phyloP scores from a whole-genome alignment of 2,797 vertebrate species.

The Erethizon dorsatum region DNA sequence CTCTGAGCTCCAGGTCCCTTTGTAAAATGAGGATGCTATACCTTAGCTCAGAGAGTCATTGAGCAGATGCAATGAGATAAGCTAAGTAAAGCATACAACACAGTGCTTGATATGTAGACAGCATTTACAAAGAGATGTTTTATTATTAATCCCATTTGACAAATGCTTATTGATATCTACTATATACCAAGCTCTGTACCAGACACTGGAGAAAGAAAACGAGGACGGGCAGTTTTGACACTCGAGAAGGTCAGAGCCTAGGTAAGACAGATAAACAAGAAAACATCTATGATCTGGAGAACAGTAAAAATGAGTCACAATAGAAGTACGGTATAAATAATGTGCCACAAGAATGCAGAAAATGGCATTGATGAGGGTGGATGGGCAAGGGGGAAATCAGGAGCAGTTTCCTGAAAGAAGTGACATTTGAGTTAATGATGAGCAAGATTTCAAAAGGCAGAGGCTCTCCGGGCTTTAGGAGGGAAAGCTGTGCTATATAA shows the following conservation, averaged over 20 bases:
- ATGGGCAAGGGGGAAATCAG: neutral
- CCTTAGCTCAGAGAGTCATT: conserved; percentile 54
- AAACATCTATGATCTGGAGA: neutral
- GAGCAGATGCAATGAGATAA: conserved; percentile 40
- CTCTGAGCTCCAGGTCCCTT: conserved; percentile 71
- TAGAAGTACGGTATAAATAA: neutral
- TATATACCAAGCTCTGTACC: conserved; percentile 25
- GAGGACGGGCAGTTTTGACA: conserved; percentile 3
- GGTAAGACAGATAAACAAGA: neutral
- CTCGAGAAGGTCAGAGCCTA: conserved; percentile 22
- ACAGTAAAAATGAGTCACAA: conserved; percentile 21
- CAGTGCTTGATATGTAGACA: conserved; percentile 38
- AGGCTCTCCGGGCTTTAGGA: neutral
- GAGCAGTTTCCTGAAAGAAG: conserved; percentile 42
- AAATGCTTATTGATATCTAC: conserved; percentile 10
- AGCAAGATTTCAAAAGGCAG: conserved; percentile 9
- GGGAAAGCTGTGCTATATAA: neutral
- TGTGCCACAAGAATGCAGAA: neutral
- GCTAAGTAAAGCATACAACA: conserved; percentile 43
- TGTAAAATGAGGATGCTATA: conserved; percentile 68
- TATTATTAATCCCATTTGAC: conserved; percentile 27
- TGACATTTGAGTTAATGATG: neutral
- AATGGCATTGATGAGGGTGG: neutral
- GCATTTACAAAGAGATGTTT: neutral
- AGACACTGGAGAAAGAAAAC: neutral